Evolutionary conservation across 1,140 invertebrate species (phyloP), one percentile per base, ranked within the genome.

Genomic region (Coptotermes formosanus): DNA sequence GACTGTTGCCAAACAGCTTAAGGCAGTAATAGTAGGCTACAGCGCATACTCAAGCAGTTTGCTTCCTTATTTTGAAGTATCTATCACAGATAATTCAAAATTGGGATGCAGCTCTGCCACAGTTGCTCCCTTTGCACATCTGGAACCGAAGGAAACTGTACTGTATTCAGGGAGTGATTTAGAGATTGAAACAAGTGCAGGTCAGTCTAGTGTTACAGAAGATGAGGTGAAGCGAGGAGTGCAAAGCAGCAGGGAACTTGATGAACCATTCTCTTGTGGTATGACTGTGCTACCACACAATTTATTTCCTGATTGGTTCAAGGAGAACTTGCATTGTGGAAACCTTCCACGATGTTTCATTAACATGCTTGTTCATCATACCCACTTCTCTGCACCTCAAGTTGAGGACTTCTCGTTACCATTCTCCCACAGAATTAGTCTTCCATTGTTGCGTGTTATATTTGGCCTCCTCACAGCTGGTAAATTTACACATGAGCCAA

Each of bases 371-470:
- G 91, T 92, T 38, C 91, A 94, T 75, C 93, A 94, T 87, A 91
- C 94, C 81, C 94, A 95, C 88, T 93, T 96, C 87, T 94, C 94
- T 87, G 92, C 91, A 43, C 93, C 94, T 25, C 96, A 97, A 91
- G 92, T 97, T 19, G 96, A 97, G 90, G 92, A 96, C 88, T 93
- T 93, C 88, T 89, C 89, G 8, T 90, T 92, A 44, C 89, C 91
- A 14, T 93, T 95, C 86, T 92, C 94, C n/a, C 93, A 94, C 87
- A 87, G 91, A 32, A 92, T 94, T 87, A 92, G 93, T 55, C 89
- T 94, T 83, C 92, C 93, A 21, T 93, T 97, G 82, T 88, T 97
- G 59, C 90, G 91, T 88, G 92, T 93, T 86, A 92, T 94, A 75
- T 96, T 94, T 91, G 94, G 93, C 86, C 91, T 96, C 85, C 89